These are phyloP conservation scores for Cynocephalus volans DNA, from an alignment of 2,113 vertebrate genomes.

Conservation along the genomic window DNA sequence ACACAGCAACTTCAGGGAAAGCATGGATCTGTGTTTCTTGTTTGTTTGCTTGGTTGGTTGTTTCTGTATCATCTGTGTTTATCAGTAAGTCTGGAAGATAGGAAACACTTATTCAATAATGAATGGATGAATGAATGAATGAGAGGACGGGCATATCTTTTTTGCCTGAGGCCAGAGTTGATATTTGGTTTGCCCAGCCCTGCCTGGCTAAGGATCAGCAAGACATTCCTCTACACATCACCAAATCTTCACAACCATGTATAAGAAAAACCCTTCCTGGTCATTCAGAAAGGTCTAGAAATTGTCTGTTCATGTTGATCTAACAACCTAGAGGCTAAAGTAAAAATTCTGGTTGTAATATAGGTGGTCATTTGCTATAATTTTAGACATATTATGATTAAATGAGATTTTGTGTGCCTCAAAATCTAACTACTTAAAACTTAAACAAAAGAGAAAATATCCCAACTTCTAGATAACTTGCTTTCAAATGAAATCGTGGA, in stretches of 20 bases:
- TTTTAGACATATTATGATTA: background rate
- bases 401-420: background rate
- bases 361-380: background rate
- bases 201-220: background rate
- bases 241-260: background rate
- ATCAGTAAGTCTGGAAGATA: background rate
- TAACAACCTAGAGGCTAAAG: background rate
- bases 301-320: background rate
- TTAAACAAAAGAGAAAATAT: background rate
- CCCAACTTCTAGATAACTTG: background rate
- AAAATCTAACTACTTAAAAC: slow-evolving; percentile 11
- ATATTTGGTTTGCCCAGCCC: background rate
- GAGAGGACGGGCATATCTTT: background rate
- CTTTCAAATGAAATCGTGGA: background rate
- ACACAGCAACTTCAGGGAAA: background rate
- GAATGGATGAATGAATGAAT: background rate
- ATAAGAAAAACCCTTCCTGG: background rate
- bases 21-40: background rate
- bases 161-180: background rate
- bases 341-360: background rate
- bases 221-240: background rate
- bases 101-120: background rate
- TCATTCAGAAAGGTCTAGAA: background rate
- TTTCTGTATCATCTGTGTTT: background rate
- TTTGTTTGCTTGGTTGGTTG: background rate